Conservation (phyloP, 2,888 invertebrate genomes). For the Pristionchus mayeri region DNA sequence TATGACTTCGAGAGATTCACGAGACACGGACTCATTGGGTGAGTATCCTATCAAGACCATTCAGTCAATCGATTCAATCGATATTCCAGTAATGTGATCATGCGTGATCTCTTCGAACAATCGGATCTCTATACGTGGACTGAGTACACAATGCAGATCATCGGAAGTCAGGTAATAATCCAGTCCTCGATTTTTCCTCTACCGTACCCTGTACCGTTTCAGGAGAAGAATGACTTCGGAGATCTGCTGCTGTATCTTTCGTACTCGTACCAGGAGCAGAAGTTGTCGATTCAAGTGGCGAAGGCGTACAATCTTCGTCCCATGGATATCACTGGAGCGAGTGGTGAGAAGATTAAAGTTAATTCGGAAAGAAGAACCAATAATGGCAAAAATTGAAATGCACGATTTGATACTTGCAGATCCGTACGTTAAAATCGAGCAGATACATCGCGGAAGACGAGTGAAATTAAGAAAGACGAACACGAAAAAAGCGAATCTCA, state of each 20-base stretch:
- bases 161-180: slow-evolving; percentile 84
- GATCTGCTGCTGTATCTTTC: slow-evolving; percentile 93
- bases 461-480: slow-evolving; percentile 94
- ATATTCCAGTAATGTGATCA: slow-evolving; percentile 83
- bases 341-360: slow-evolving; percentile 81
- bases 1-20: slow-evolving; percentile 92
- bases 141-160: slow-evolving; percentile 88
- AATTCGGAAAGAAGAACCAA: too few species aligned
- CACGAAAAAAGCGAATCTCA: slow-evolving; percentile 81
- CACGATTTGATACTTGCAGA: slow-evolving; percentile 80
- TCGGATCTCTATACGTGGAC: slow-evolving; percentile 87
- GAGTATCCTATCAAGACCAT: not conserved
- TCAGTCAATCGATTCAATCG: not conserved
- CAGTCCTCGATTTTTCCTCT: not conserved
- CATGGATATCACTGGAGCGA: slow-evolving; percentile 93
- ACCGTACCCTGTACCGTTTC: slow-evolving; percentile 52
- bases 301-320: slow-evolving; percentile 92
- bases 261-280: slow-evolving; percentile 91
- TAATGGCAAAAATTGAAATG: too few species aligned
- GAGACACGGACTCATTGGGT: slow-evolving; percentile 85
- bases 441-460: slow-evolving; percentile 89
- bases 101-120: slow-evolving; percentile 86
- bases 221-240: slow-evolving; percentile 90
- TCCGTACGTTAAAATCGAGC: slow-evolving; percentile 93
- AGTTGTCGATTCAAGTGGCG: slow-evolving; percentile 90